Evolutionary conservation across 1,140 invertebrate species (phyloP).

Genomic region (Lordiphosa mommai): DNA sequence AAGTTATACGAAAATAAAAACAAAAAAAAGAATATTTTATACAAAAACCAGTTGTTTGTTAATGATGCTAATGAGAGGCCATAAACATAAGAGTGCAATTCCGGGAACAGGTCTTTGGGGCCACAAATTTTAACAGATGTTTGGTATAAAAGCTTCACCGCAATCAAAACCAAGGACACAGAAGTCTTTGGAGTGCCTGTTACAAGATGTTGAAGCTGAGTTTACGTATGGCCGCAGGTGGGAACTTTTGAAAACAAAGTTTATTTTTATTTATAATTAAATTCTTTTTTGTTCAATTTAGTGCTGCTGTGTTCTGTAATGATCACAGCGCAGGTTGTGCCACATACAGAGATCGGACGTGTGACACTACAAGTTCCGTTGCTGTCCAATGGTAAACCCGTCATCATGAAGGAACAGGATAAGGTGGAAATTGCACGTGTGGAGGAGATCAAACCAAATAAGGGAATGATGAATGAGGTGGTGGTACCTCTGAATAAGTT

Average conservation of each 20-base stretch:
- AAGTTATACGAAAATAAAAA: conserved; percentile 53
- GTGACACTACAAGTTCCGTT: conserved; percentile 67
- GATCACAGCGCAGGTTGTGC: conserved; percentile 61
- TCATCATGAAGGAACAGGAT: conserved; percentile 29
- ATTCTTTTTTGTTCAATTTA: conserved; percentile 5
- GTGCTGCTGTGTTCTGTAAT: conserved; percentile 51
- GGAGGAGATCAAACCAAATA: conserved; percentile 46
- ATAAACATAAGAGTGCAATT: conserved; percentile 38
- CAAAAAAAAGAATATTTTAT: conserved; percentile 60
- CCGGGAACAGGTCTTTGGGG: conserved; percentile 40
- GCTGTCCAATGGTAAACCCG: conserved; percentile 58
- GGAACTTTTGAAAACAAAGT: neutral
- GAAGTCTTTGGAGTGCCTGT: conserved; percentile 33
- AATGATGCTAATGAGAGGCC: conserved; percentile 37
- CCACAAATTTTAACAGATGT: neutral
- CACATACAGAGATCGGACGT: conserved; percentile 60
- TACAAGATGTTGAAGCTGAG: conserved; percentile 45
- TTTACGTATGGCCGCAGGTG: conserved; percentile 60
- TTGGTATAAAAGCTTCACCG: conserved; percentile 41
- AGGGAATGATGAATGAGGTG: conserved; percentile 24
- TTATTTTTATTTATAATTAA: neutral
- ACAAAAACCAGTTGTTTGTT: conserved; percentile 13
- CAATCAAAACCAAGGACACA: conserved; percentile 37
- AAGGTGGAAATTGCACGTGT: conserved; percentile 46
- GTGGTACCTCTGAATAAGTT: conserved; percentile 36